Percentiles rank a stretch among this genome's conserved stretches.
Evolutionary conservation across 2,888 invertebrate genomes (phyloP).

Genomic region (Dryocosmus kuriphilus): DNA sequence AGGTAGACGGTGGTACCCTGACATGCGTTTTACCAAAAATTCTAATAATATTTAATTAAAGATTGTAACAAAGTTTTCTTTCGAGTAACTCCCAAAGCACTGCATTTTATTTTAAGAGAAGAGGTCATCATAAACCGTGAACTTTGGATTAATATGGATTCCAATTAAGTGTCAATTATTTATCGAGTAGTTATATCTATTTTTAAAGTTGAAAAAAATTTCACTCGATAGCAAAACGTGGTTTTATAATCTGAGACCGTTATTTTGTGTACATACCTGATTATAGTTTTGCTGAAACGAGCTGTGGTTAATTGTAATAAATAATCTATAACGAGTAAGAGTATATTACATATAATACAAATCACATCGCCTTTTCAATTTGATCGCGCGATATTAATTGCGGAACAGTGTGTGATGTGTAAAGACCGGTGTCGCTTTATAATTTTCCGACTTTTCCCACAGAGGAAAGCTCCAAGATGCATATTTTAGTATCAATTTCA

Average conservation of each 20-base stretch:
- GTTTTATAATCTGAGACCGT: neutral
- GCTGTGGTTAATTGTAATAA: slow-evolving; percentile 21
- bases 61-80: too few species aligned
- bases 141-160: neutral
- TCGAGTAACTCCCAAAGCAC: neutral
- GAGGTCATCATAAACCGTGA: slow-evolving; percentile 6
- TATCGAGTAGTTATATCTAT: neutral
- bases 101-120: neutral
- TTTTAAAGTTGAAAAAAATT: neutral
- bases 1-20: too few species aligned
- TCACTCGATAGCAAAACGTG: neutral
- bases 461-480: slow-evolving; percentile 1
- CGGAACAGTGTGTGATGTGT: slow-evolving; percentile 25
- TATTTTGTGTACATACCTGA: neutral
- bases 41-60: too few species aligned
- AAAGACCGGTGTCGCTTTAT: slow-evolving; percentile 25
- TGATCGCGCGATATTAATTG: slow-evolving; percentile 13
- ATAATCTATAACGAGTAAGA: slow-evolving; percentile 13
- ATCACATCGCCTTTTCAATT: slow-evolving; percentile 14
- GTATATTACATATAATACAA: slow-evolving; percentile 40
- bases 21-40: too few species aligned
- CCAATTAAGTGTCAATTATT: neutral
- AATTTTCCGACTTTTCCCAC: neutral
- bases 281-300: neutral
- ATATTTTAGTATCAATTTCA: slow-evolving; percentile 14